Evolutionary conservation across 2,113 vertebrate species (phyloP), one percentile per base, ranked within the genome.

Genomic region (Lepus americanus): DNA sequence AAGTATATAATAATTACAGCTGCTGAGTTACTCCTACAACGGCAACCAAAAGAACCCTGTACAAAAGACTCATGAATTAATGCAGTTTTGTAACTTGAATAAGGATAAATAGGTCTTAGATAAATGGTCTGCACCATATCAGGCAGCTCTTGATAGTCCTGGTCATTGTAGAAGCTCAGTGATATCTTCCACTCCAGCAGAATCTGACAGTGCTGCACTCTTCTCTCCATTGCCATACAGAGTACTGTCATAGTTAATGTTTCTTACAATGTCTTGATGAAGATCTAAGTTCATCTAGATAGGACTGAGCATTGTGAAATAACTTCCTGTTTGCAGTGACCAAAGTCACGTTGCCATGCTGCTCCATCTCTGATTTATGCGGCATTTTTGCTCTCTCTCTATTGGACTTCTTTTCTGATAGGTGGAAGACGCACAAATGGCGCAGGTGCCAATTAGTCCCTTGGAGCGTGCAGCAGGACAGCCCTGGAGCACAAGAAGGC

Each of bases 351-450:
- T 55, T 73, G 81, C 55, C 53, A 25, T 72, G 33, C 11, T 20
- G 19, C 14, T 22, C 0, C 44, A 7, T 63, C 14, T 72, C 44
- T 76, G 0, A 69, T 31, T 85, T 55, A 6, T 22, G 72, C 49
- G 13, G 29, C 9, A 31, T 78, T 11, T 93, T 80, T 74, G 67
- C 88, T 70, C 51, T 59, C 31, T 89, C 79, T 92, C 2, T 19
- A 1, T 49, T 29, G 10, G 2, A 9, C 23, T 69, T 86, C 49
- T 88, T 33, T 88, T 64, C 51, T 33, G 95, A 4, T 96, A 99
- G 99, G 95, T 99, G 99, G 99, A 99, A 99, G 97, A 99, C 99
- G 1, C 99, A 99, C 98, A 99, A 99, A 83, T 99, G 99, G 99
- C 99, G 99, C 85, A 98, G 99, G 82, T 99, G 99, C 98, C 99